Conservation (phyloP, 1,140 invertebrate genomes). For the Drosophila oshimai region DNA sequence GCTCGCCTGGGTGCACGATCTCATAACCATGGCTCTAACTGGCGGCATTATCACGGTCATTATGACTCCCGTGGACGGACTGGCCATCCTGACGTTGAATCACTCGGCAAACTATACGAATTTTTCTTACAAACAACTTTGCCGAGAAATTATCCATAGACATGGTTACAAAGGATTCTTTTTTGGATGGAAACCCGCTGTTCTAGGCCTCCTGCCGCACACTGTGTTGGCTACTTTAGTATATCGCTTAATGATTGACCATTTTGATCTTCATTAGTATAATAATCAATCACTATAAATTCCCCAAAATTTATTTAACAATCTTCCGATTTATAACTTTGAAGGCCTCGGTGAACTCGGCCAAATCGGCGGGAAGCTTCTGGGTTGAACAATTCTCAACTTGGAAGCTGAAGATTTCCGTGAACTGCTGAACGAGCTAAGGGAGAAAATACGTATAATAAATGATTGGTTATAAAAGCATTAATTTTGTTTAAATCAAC, state of each 20-base stretch:
- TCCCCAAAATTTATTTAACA: constrained; percentile 16
- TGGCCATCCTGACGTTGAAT: constrained; percentile 8
- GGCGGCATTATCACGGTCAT: constrained; percentile 5
- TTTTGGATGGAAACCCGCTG: constrained; percentile 4
- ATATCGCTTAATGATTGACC: too few relatives aligned
- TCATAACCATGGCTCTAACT: not conserved
- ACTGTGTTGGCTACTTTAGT: not conserved
- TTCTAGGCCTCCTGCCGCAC: not conserved
- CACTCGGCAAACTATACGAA: not conserved
- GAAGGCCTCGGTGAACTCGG: constrained; percentile 19
- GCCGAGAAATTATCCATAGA: not conserved
- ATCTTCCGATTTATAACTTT: constrained; percentile 11
- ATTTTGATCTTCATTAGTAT: too few relatives aligned
- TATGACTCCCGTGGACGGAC: constrained; percentile 17
- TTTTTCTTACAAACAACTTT: not conserved
- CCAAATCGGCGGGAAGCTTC: not conserved
- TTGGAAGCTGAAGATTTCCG: constrained; percentile 39
- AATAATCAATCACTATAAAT: not conserved
- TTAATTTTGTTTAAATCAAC: too few relatives aligned
- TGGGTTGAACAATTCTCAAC: not conserved
- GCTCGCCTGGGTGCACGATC: not conserved
- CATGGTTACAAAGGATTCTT: constrained; percentile 29
- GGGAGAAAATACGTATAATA: not conserved
- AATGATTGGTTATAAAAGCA: too few relatives aligned
- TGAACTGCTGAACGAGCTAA: constrained; percentile 44